A percentile compares a stretch with the other conserved stretches of the same genome.
phyloP scores from a whole-genome alignment of 2,797 vertebrate species.

The Karalla daura region DNA sequence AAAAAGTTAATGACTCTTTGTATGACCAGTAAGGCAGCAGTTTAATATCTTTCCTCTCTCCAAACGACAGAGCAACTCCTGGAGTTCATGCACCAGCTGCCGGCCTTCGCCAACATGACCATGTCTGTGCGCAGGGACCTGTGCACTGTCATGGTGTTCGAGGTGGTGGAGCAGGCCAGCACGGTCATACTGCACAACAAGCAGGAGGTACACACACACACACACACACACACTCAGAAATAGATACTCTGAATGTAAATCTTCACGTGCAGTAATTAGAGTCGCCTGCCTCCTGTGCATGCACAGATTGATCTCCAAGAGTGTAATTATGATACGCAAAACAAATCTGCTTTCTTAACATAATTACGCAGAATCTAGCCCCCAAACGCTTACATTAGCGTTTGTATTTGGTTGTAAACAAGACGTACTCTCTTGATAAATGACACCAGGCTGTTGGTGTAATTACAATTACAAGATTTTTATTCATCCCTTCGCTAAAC shows the following conservation, averaged over 20 bases:
- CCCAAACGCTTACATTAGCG: neutral
- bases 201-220: slow-evolving; percentile 88
- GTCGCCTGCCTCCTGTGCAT: neutral
- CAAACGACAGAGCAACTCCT: slow-evolving; percentile 94
- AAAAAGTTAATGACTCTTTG: slow-evolving; percentile 16
- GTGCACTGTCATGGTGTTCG: slow-evolving; percentile 98
- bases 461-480: slow-evolving; percentile 7
- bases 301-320: neutral
- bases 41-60: neutral
- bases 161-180: slow-evolving; percentile 96
- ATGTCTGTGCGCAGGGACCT: slow-evolving; percentile 98
- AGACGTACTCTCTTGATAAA: neutral
- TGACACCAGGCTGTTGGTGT: slow-evolving; percentile 10
- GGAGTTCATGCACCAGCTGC: slow-evolving; percentile 99
- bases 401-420: slow-evolving; percentile 6
- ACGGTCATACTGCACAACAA: slow-evolving; percentile 95
- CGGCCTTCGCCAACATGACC: slow-evolving; percentile 99
- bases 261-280: neutral
- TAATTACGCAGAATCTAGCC: slow-evolving; percentile 14
- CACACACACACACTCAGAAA: slow-evolving; percentile 31
- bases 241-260: neutral
- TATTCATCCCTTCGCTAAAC: neutral
- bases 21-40: neutral
- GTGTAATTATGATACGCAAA: neutral
- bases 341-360: slow-evolving; percentile 2